Conservation (phyloP, 2,888 invertebrate genomes). For the Pediacus dermestoides region DNA sequence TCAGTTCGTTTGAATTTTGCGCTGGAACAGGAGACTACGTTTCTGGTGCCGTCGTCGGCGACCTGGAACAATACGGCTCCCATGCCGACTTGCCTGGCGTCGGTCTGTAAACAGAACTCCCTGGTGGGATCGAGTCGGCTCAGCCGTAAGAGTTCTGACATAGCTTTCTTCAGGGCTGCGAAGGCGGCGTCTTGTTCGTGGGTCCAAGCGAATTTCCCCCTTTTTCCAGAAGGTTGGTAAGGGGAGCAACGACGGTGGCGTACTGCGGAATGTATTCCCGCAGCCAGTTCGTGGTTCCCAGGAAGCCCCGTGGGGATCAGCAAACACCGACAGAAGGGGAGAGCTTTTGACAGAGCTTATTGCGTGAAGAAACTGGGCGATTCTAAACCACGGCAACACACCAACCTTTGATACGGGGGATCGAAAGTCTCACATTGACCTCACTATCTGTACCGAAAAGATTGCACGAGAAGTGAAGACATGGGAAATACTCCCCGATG, state of each 20-base stretch:
- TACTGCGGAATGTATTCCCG: constrained; percentile 16
- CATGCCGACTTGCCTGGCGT: constrained; percentile 25
- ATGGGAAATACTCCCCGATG: too few species aligned
- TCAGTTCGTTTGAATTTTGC: constrained; percentile 19
- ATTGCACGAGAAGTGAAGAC: too few species aligned
- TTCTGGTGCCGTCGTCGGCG: constrained; percentile 1
- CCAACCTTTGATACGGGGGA: too few species aligned
- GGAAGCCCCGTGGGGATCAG: constrained; percentile 10
- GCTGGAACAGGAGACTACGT: constrained; percentile 25
- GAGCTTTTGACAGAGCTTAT: too few species aligned
- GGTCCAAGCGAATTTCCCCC: constrained; percentile 20
- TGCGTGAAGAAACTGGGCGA: too few species aligned
- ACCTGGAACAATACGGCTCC: constrained; percentile 29
- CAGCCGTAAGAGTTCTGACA: too few species aligned
- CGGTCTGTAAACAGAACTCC: constrained; percentile 26
- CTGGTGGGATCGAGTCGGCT: constrained; percentile 19
- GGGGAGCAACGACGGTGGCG: constrained; percentile 21
- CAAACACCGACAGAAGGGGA: too few species aligned
- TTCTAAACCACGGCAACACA: too few species aligned
- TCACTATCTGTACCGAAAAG: too few species aligned
- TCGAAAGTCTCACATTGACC: too few species aligned
- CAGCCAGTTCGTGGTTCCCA: constrained; percentile 11
- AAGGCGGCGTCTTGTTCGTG: constrained; percentile 12
- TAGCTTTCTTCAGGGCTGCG: too few species aligned
- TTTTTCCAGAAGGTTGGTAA: constrained; percentile 26